A percentile compares a stretch with the other conserved stretches of the same genome.
phyloP scores from a whole-genome alignment of 2,113 vertebrate species.

The Hypomesus transpacificus region DNA sequence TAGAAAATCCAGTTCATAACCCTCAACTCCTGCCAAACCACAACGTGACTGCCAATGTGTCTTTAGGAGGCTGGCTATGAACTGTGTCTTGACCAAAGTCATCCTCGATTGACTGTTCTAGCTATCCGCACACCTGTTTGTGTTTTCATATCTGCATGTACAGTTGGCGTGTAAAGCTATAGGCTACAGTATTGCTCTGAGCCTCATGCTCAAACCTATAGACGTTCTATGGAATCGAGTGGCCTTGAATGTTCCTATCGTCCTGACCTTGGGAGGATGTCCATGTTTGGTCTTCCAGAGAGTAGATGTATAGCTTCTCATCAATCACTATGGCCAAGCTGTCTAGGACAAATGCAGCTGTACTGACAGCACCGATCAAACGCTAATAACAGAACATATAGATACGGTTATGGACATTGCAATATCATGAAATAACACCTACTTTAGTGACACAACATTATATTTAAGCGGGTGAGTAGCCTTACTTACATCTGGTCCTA shows the following conservation, averaged over 20 bases:
- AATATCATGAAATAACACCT: too few species aligned
- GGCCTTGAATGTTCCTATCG: background rate
- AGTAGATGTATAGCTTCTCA: constrained; percentile 1
- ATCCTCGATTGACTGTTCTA: too few species aligned
- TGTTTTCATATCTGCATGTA: too few species aligned
- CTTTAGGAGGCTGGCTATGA: too few species aligned
- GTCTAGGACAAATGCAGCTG: constrained; percentile 5
- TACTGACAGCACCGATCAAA: background rate
- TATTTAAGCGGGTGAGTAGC: background rate
- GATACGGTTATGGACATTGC: background rate
- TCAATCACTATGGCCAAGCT: constrained; percentile 3
- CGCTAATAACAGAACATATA: background rate
- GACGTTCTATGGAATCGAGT: background rate
- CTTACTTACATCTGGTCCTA: constrained; percentile 3
- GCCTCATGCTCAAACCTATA: background rate
- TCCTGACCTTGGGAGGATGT: constrained; percentile 5
- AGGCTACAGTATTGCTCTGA: too few species aligned
- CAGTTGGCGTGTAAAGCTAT: too few species aligned
- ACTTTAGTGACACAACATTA: background rate
- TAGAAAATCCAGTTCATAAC: too few species aligned
- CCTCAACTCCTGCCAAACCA: too few species aligned
- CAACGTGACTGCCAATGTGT: too few species aligned
- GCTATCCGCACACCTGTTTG: too few species aligned
- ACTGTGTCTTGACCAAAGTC: too few species aligned
- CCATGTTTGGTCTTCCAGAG: background rate